phyloP scores from a whole-genome alignment of 2,888 invertebrate species.

The Phasia obesa region DNA sequence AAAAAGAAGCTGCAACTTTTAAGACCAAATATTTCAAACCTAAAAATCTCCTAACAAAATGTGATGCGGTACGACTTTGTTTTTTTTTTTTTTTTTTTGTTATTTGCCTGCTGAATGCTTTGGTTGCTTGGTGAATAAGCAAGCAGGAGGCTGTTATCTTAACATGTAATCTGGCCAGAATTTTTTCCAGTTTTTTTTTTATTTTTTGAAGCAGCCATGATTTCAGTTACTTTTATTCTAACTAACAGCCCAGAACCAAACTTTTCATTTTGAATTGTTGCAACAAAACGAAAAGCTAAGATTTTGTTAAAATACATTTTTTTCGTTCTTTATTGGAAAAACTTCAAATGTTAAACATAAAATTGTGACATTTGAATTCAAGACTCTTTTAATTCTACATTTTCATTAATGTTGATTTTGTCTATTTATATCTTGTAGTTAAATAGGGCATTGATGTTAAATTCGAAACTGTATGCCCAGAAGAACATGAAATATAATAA shows the following conservation, averaged over 20 bases:
- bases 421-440: constrained; percentile 9
- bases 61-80: constrained; percentile 38
- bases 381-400: constrained; percentile 33
- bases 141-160: constrained; percentile 64
- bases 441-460: constrained; percentile 62
- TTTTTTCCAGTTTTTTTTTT: constrained; percentile 41
- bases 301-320: constrained; percentile 43
- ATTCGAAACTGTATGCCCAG: too few relatives aligned
- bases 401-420: constrained; percentile 42
- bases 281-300: not conserved
- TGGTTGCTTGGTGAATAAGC: constrained; percentile 2
- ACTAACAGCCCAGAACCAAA: constrained; percentile 58
- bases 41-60: constrained; percentile 24
- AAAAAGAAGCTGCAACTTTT: constrained; percentile 39
- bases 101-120: constrained; percentile 28
- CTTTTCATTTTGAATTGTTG: constrained; percentile 63
- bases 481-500: too few relatives aligned
- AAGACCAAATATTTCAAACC: constrained; percentile 49
- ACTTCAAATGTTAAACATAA: constrained; percentile 62
- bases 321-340: not conserved
- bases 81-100: constrained; percentile 23
- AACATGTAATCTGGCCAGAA: constrained; percentile 70
- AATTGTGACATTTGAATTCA: constrained; percentile 67
- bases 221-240: constrained; percentile 54
- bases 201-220: constrained; percentile 50